Conservation (phyloP, 2,888 invertebrate genomes). For the Spodoptera littoralis region DNA sequence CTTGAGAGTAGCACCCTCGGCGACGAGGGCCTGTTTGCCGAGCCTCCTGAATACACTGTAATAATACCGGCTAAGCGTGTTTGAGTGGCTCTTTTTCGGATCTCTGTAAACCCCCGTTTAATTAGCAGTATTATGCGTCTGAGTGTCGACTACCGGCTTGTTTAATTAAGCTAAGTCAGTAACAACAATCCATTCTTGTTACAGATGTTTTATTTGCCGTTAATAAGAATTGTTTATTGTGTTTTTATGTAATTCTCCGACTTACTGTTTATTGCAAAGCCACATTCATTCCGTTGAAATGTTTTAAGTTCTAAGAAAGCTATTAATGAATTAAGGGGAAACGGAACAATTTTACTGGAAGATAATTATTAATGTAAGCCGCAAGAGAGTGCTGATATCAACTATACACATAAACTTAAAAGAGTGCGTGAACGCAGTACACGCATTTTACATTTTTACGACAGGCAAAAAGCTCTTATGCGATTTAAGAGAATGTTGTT, state of each 20-base stretch:
- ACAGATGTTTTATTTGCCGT: constrained; percentile 72
- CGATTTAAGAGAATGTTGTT: constrained; percentile 28
- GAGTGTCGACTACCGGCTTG: constrained; percentile 86
- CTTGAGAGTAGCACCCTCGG: constrained; percentile 88
- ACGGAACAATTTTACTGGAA: constrained; percentile 17
- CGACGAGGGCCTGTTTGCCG: constrained; percentile 86
- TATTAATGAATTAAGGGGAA: constrained; percentile 17
- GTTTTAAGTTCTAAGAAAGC: constrained; percentile 34
- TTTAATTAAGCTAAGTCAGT: constrained; percentile 88
- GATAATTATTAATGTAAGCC: constrained; percentile 32
- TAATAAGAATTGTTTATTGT: constrained; percentile 68
- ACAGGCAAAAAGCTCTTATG: constrained; percentile 21
- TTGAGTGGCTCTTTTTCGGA: constrained; percentile 88
- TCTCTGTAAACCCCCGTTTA: constrained; percentile 88
- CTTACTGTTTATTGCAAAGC: constrained; percentile 28
- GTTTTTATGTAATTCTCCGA: constrained; percentile 44
- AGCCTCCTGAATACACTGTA: constrained; percentile 87
- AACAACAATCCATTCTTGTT: constrained; percentile 83
- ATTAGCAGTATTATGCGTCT: constrained; percentile 88
- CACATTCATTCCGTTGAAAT: constrained; percentile 33
- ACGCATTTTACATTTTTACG: constrained; percentile 18
- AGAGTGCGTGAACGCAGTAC: constrained; percentile 37
- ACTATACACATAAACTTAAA: constrained; percentile 23
- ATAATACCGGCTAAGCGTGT: constrained; percentile 89
- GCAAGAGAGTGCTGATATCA: constrained; percentile 31